Base-by-base conservation (phyloP, 2,797 vertebrate genomes). In the Lutjanus campechanus region DNA sequence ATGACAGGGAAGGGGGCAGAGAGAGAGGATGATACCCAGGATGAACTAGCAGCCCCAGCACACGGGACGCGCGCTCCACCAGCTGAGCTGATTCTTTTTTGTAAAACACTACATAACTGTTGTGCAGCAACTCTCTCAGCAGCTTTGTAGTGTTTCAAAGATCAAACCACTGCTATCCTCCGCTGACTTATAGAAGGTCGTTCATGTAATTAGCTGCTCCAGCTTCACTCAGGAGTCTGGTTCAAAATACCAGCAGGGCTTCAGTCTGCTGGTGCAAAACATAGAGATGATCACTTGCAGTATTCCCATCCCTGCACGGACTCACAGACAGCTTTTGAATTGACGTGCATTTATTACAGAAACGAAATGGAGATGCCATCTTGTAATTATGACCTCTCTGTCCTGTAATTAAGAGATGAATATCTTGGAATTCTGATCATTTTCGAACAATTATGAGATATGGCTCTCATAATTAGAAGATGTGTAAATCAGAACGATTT, bases 181-280 rank as follows among this genome's bases (percentile, higher is more conserved):
- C 10, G 53, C 56, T 20, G 62, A 69, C 6, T 71, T n/a, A 2
- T 1, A 22, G 82, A 77, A 82, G 70, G 73, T 69, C 50, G 7
- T 43, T 62, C 19, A 7, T 56, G 61, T 68, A 66, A 77, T 82
- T 77, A 72, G 73, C 16, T 43, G 60, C 60, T 67, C n/a, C 20
- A 7, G 46, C 20, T 41, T 69, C 20, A 49, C 40, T 58, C 41
- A 11, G 51, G 44, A 49, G 65, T 47, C 58, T 59, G 16, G 51
- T 64, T 43, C 47, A 51, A 41, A 61, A 65, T 1, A 74, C 11
- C 47, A 76, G 68, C 51, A 29, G 20, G 11, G 17, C 56, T 22
- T 25, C 17, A 56, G 47, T 54, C 43, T 19, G 56, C 43, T 19
- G 56, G 1, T 36, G 69, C 55, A 50, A n/a, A 79, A 40, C 17